Percentiles rank a stretch among this genome's conserved stretches.
Evolutionary conservation across 2,113 vertebrate genomes (phyloP).

Genomic region (Oceanodroma tethys): DNA sequence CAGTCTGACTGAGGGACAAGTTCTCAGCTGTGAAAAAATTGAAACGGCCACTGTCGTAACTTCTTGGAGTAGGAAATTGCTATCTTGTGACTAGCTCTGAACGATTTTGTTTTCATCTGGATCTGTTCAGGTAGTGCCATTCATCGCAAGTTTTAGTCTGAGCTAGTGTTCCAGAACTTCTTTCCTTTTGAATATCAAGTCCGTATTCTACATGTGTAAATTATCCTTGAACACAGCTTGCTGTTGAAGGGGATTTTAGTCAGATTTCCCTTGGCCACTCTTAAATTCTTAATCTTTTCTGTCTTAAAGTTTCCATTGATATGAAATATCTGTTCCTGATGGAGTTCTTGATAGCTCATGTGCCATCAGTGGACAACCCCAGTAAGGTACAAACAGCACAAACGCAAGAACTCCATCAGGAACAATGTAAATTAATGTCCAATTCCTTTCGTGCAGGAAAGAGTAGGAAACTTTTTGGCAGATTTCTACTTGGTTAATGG

Average conservation of each 20-base stretch:
- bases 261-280: neutral
- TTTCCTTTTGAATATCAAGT: neutral
- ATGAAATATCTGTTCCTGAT: neutral
- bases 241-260: neutral
- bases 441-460: constrained; percentile 79
- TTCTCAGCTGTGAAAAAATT: neutral
- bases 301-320: neutral
- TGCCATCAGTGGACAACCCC: too few species aligned
- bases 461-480: constrained; percentile 95
- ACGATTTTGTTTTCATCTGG: neutral
- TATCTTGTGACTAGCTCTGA: too few species aligned
- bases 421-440: too few species aligned
- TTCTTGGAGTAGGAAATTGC: neutral
- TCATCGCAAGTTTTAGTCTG: neutral
- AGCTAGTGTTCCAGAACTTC: neutral
- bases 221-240: neutral
- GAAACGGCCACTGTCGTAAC: fast-evolving
- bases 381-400: too few species aligned
- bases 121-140: neutral
- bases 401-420: too few species aligned
- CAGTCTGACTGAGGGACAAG: neutral
- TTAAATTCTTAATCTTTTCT: neutral
- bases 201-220: neutral
- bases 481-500: constrained; percentile 97
- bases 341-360: neutral